A percentile compares a stretch with the other conserved stretches of the same genome.
Evolutionary conservation across 2,888 invertebrate genomes (phyloP).

Genomic region (Limenitis camilla): DNA sequence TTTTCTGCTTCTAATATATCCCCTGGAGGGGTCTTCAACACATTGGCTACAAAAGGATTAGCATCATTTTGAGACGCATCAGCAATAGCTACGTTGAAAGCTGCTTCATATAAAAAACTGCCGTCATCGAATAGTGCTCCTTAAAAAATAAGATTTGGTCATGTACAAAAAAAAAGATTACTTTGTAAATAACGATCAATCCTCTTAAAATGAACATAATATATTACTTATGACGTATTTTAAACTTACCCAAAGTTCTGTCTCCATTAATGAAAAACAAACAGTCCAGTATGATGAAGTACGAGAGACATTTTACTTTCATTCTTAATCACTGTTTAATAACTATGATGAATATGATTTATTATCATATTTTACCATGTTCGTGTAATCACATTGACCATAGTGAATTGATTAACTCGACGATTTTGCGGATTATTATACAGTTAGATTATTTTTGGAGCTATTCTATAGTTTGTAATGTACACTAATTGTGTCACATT

Average conservation of each 20-base stretch:
- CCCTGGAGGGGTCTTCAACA: constrained; percentile 59
- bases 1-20: constrained; percentile 72
- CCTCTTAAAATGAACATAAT: too few species aligned
- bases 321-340: constrained; percentile 11
- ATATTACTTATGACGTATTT: too few species aligned
- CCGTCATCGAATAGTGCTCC: constrained; percentile 78
- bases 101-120: constrained; percentile 66
- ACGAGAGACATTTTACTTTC: constrained; percentile 19
- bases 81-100: constrained; percentile 72
- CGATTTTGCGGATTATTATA: constrained; percentile 6
- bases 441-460: constrained; percentile 28
- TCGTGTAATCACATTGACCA: neutral
- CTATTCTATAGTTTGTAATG: constrained; percentile 30
- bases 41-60: constrained; percentile 48
- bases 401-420: constrained; percentile 1
- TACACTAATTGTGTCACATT: constrained; percentile 36
- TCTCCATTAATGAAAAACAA: constrained; percentile 30
- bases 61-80: constrained; percentile 60
- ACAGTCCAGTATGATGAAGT: constrained; percentile 23
- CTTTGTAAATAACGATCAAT: neutral
- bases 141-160: constrained; percentile 31
- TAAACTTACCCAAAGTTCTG: constrained; percentile 25
- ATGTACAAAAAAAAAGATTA: neutral
- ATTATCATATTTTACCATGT: neutral
- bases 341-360: too few species aligned